A percentile compares a stretch with the other conserved stretches of the same genome.
These are phyloP conservation scores for Xyrichtys novacula DNA, from an alignment of 2,797 vertebrate genomes.

Conservation along the genomic window DNA sequence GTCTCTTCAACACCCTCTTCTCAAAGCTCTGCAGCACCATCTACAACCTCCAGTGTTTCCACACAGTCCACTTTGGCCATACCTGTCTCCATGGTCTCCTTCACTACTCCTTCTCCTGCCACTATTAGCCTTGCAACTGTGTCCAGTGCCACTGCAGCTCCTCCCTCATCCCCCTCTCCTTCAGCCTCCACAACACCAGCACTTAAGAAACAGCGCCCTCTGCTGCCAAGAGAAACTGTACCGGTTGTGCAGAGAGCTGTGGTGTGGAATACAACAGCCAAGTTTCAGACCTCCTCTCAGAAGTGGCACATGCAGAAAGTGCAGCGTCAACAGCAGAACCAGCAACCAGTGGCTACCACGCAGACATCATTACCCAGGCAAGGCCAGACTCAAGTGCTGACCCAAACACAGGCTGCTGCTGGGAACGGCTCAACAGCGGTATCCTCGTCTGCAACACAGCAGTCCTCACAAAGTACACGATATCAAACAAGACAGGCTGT, in stretches of 20 bases:
- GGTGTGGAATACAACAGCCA: conserved; percentile 94
- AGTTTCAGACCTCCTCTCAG: conserved; percentile 98
- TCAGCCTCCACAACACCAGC: conserved; percentile 66
- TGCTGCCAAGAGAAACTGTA: conserved; percentile 94
- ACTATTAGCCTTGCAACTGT: conserved; percentile 78
- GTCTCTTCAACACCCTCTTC: conserved; percentile 83
- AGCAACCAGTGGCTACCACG: conserved; percentile 79
- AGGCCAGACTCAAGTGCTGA: conserved; percentile 62
- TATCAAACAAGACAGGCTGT: conserved; percentile 98
- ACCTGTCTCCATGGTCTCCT: conserved; percentile 84
- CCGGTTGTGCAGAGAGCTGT: conserved; percentile 94
- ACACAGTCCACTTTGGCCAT: conserved; percentile 87
- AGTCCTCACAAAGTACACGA: conserved; percentile 93
- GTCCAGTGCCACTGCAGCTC: conserved; percentile 64
- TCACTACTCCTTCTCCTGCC: conserved; percentile 78
- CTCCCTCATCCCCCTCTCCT: conserved; percentile 67
- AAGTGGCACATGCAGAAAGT: conserved; percentile 99
- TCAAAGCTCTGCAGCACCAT: conserved; percentile 81
- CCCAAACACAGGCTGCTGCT: conserved; percentile 56
- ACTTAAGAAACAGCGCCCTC: conserved; percentile 96
- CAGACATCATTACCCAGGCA: conserved; percentile 72
- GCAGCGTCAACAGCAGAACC: conserved; percentile 92
- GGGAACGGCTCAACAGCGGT: conserved; percentile 49
- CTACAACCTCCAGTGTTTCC: conserved; percentile 80
- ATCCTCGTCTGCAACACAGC: conserved; percentile 77